phyloP scores from a whole-genome alignment of 2,888 invertebrate species.

The Coleophora deauratella region DNA sequence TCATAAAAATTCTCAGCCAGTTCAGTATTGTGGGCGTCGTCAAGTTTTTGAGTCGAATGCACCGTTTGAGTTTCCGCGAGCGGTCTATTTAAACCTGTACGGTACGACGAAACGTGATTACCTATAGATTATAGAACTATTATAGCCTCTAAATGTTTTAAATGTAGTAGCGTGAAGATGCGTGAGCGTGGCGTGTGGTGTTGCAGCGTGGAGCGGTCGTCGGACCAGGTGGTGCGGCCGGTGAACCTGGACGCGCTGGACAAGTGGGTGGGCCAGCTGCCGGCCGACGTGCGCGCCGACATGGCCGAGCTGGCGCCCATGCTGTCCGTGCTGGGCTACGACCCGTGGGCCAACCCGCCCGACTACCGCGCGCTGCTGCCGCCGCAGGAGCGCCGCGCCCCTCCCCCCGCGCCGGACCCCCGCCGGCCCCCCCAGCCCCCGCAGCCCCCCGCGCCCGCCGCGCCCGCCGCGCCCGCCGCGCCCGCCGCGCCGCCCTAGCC shows the following conservation, averaged over 20 bases:
- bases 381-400: constrained; percentile 17
- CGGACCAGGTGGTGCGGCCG: constrained; percentile 99
- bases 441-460: constrained; percentile 9
- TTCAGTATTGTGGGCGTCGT: no score
- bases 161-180: no score
- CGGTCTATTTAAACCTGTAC: no score
- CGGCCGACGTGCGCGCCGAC: constrained; percentile 92
- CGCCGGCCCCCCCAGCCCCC: no score
- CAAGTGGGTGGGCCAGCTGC: constrained; percentile 93
- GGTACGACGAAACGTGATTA: no score
- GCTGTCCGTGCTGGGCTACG: constrained; percentile 93
- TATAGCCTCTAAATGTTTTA: no score
- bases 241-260: constrained; percentile 96
- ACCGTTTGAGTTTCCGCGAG: no score
- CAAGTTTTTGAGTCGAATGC: no score
- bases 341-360: constrained; percentile 97
- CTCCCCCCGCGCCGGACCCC: constrained; percentile 20
- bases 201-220: constrained; percentile 93
- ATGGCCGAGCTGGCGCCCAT: constrained; percentile 96
- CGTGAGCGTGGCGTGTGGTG: neutral
- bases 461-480: constrained; percentile 12
- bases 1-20: no score
- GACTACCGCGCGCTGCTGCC: constrained; percentile 81
- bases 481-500: constrained; percentile 36
- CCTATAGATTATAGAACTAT: no score